Conservation (phyloP, 2,888 invertebrate species). For the Drosophila emarginata region DNA sequence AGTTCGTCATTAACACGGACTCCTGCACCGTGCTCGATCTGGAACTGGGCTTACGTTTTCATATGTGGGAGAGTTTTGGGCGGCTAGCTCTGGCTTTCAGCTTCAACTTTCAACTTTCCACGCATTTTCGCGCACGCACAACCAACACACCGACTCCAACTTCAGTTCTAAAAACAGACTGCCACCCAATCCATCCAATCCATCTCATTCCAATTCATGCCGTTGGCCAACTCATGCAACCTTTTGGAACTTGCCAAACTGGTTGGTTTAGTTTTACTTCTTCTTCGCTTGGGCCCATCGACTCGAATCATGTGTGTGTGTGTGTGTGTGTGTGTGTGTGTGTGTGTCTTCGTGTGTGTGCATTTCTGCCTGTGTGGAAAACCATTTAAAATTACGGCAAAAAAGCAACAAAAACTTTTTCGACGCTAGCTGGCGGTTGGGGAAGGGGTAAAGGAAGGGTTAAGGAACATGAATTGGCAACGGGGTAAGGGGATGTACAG, state of each 20-base stretch:
- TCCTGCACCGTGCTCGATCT: not conserved
- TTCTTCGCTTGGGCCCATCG: not conserved
- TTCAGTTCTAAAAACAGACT: not conserved
- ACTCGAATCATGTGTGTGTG: not conserved
- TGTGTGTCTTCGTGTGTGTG: no score
- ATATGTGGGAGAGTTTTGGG: not conserved
- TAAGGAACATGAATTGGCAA: not conserved
- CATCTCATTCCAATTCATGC: not conserved
- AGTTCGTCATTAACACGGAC: slow-evolving; percentile 13
- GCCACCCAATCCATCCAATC: not conserved
- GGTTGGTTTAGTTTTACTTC: slow-evolving; percentile 66
- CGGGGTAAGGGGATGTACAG: slow-evolving; percentile 15
- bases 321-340: slow-evolving; percentile 19
- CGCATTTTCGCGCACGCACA: slow-evolving; percentile 55
- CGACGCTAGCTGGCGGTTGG: no score
- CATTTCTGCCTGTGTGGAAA: slow-evolving; percentile 48
- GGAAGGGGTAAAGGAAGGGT: slow-evolving; percentile 6
- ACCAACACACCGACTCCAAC: not conserved
- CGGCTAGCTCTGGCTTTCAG: slow-evolving; percentile 1
- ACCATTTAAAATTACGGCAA: slow-evolving; percentile 67
- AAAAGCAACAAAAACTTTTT: slow-evolving; percentile 64
- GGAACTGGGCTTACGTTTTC: no score
- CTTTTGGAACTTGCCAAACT: slow-evolving; percentile 68
- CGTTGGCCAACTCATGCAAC: slow-evolving; percentile 40
- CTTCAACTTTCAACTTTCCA: slow-evolving; percentile 37